Evolutionary conservation across 2,888 invertebrate genomes (phyloP).

Genomic region (Harpagoxenus sublaevis): DNA sequence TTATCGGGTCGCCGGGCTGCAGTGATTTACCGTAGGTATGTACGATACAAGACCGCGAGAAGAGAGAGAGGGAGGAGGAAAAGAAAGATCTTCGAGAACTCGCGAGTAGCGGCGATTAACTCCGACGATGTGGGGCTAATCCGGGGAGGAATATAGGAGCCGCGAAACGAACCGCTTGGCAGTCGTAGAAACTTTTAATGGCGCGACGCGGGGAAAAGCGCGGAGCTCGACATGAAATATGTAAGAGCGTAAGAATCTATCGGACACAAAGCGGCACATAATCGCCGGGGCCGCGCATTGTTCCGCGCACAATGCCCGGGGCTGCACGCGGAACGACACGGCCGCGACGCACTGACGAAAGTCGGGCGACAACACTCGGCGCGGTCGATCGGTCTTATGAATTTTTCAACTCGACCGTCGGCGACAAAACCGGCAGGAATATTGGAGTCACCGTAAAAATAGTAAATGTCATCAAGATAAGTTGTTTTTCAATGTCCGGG

Average conservation of each 20-base stretch:
- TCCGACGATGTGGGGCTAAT: slow-evolving; percentile 11
- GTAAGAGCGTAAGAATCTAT: slow-evolving; percentile 66
- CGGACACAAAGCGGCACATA: slow-evolving; percentile 62
- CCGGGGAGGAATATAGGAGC: neutral
- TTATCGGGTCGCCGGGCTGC: slow-evolving; percentile 13
- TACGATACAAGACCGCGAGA: neutral
- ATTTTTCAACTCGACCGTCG: slow-evolving; percentile 68
- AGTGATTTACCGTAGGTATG: slow-evolving; percentile 34
- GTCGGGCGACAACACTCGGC: slow-evolving; percentile 50
- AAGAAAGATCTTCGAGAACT: neutral
- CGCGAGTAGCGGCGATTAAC: slow-evolving; percentile 53
- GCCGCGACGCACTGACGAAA: slow-evolving; percentile 70
- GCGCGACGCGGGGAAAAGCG: slow-evolving; percentile 56
- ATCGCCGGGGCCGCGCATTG: slow-evolving; percentile 65
- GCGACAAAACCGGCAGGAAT: slow-evolving; percentile 58
- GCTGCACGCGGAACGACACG: slow-evolving; percentile 59
- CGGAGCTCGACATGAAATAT: slow-evolving; percentile 65
- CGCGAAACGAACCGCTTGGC: slow-evolving; percentile 33
- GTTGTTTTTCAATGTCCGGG: neutral
- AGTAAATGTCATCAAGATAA: slow-evolving; percentile 42
- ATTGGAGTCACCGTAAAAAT: slow-evolving; percentile 27
- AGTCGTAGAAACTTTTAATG: slow-evolving; percentile 68
- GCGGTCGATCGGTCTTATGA: slow-evolving; percentile 61
- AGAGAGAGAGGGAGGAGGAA: neutral
- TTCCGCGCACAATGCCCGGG: slow-evolving; percentile 67